These are phyloP conservation scores for Tenthredo mesomela DNA, from an alignment of 2,888 invertebrate species.

Conservation along the genomic window DNA sequence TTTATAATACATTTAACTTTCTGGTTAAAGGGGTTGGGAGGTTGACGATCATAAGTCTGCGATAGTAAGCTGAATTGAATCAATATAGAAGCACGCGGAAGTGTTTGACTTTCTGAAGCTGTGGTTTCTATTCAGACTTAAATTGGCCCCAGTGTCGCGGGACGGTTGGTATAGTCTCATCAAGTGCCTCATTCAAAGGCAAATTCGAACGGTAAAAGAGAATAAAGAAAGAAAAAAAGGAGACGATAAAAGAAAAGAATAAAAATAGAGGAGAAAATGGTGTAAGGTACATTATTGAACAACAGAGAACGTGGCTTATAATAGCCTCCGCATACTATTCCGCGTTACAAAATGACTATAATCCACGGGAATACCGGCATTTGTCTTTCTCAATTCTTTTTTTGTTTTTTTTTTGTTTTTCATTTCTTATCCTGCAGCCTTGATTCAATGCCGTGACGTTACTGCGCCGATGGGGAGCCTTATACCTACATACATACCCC, in stretches of 20 bases:
- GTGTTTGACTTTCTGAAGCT: conserved; percentile 30
- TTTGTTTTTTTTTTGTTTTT: background rate
- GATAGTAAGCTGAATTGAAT: conserved; percentile 18
- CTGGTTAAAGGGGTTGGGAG: background rate
- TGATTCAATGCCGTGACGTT: background rate
- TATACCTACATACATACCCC: background rate
- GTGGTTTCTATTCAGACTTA: conserved; percentile 23
- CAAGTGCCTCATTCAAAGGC: conserved; percentile 44
- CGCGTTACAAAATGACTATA: background rate
- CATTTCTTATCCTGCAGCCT: background rate
- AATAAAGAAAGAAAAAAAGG: background rate
- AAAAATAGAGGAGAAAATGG: background rate
- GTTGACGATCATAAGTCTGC: background rate
- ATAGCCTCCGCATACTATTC: background rate
- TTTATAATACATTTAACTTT: background rate
- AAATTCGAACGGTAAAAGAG: conserved; percentile 17
- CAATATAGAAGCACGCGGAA: conserved; percentile 30
- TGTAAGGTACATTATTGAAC: background rate
- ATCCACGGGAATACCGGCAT: conserved; percentile 4
- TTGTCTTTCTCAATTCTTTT: background rate
- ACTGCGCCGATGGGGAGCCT: background rate
- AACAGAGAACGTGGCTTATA: background rate
- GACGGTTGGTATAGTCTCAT: background rate
- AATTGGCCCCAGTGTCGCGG: conserved; percentile 39
- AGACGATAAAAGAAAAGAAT: background rate